Evolutionary conservation across 2,888 invertebrate genomes (phyloP), one percentile per base, ranked within the genome.

Genomic region (Drosophila subquinaria): DNA sequence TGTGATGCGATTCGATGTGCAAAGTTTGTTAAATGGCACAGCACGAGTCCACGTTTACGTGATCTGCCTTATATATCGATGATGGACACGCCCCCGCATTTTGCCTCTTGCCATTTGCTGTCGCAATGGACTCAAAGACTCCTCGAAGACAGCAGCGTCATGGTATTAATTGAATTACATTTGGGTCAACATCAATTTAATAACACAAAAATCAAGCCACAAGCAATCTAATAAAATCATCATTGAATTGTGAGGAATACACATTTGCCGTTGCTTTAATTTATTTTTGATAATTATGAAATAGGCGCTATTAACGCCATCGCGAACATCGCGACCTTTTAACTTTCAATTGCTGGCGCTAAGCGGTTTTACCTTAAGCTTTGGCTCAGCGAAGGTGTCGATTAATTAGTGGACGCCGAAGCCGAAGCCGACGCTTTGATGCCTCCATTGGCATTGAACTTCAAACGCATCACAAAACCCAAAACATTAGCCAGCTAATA

Each of bases 401-500:
- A 78, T 68, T 65, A 68, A 70, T 74, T 70, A 70, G 68, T 63
- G 9, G 56, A 15, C 42, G 67, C 40, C 50, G 60, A 30, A 35
- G 35, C 33, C 20, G 52, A 23, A 5, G 50, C 35, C 35, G 38
- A 17, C 35, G 47, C 59, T 60, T 50, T 60, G 50, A 60, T 30
- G 59, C 50, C 15, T 17, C 51, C 27, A 42, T 27, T 57, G 87
- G 71, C 84, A 84, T 87, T 84, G 84, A 84, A 87, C 84, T 77
- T 76, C 80, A 71, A 64, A 70, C 72, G 67, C 65, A 65, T 11
- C 60, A 20, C 30, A 53, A 65, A 59, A 42, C 23, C 42, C 30
- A 47, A 48, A 13, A 27, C 60, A 76, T 76, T 63, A 79, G 67
- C 57, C 43, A 48, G 51, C 55, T 81, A 76, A 79, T 73, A 45